A percentile compares a stretch with the other conserved stretches of the same genome.
Evolutionary conservation across 2,113 vertebrate genomes (phyloP).

Genomic region (Alouatta palliata): DNA sequence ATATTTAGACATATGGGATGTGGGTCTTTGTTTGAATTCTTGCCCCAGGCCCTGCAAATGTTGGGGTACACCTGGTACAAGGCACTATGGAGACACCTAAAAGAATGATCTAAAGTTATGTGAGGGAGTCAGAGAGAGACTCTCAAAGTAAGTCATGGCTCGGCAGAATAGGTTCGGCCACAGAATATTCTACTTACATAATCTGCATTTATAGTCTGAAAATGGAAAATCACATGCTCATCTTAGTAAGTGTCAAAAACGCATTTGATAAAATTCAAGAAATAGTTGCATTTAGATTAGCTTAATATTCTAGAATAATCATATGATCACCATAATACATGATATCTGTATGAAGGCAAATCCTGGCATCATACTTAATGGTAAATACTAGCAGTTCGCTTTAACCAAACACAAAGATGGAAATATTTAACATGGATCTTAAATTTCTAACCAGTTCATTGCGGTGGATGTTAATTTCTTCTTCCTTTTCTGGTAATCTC

Average conservation of each 20-base stretch:
- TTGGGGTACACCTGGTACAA: neutral
- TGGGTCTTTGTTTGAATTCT: slow-evolving; percentile 26
- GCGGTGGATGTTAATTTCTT: neutral
- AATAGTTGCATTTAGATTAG: neutral
- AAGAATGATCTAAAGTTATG: neutral
- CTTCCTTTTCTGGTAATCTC: neutral
- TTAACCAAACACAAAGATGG: neutral
- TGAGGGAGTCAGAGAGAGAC: neutral
- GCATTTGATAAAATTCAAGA: neutral
- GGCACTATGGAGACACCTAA: neutral
- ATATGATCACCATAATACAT: neutral
- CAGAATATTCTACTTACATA: neutral
- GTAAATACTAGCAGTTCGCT: neutral
- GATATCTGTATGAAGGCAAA: neutral
- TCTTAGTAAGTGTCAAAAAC: slow-evolving; percentile 10
- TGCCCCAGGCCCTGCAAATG: neutral
- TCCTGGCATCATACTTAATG: neutral
- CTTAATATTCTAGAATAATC: neutral
- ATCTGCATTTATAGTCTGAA: neutral
- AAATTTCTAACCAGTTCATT: neutral
- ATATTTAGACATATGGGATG: slow-evolving; percentile 37
- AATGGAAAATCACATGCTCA: neutral
- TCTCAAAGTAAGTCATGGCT: neutral
- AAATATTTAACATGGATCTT: neutral
- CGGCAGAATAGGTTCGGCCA: neutral